Percentiles rank a stretch among this genome's conserved stretches.
Conservation (phyloP, 2,113 vertebrate species). For the Isurus oxyrinchus region DNA sequence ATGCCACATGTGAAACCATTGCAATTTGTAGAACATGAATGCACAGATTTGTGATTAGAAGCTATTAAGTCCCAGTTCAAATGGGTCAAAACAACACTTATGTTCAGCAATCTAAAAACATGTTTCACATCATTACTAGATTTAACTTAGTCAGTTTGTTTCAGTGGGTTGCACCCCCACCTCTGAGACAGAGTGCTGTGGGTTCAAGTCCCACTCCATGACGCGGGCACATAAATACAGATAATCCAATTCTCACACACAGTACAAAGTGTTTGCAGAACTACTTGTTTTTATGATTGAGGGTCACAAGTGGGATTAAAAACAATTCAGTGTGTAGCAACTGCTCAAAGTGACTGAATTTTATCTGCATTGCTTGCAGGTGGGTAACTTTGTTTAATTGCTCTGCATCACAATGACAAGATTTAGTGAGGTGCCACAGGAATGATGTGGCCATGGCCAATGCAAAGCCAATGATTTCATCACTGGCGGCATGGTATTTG, state of each 20-base stretch:
- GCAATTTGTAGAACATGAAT: background rate
- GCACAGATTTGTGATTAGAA: background rate
- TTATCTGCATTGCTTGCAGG: background rate
- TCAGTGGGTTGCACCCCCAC: background rate
- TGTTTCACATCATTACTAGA: background rate
- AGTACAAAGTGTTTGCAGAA: background rate
- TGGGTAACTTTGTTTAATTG: background rate
- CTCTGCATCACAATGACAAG: background rate
- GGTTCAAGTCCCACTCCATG: background rate
- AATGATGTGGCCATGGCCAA: background rate
- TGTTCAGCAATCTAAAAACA: background rate
- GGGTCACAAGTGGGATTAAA: background rate
- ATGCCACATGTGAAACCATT: background rate
- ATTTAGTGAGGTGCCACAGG: background rate
- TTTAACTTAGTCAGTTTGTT: background rate
- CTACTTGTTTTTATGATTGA: background rate
- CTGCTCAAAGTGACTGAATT: background rate
- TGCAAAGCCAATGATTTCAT: background rate
- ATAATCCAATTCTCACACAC: background rate
- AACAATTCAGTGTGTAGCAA: background rate
- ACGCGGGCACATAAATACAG: background rate
- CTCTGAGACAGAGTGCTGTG: background rate
- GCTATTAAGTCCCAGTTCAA: background rate
- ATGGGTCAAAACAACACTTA: background rate
- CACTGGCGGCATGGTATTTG: background rate